Conservation (phyloP, 2,113 vertebrate genomes). For the Caranx melampygus region DNA sequence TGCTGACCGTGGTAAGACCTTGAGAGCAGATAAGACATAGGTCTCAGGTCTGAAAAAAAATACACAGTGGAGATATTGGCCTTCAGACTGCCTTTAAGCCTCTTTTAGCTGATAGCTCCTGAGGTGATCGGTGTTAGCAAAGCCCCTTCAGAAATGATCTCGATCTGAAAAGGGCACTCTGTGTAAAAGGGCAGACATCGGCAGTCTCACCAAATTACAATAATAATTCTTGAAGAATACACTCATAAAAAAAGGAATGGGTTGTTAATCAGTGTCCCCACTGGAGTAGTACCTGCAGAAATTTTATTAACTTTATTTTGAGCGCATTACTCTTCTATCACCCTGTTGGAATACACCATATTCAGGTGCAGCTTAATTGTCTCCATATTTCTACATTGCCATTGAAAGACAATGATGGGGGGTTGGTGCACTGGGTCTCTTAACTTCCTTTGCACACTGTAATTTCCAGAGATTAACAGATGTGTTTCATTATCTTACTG, state of each 20-base stretch:
- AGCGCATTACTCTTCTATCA: slow-evolving; percentile 63
- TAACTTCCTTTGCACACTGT: slow-evolving; percentile 46
- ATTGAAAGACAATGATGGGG: slow-evolving; percentile 66
- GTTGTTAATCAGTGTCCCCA: slow-evolving; percentile 70
- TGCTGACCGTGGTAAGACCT: slow-evolving; percentile 9
- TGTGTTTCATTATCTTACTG: slow-evolving; percentile 55
- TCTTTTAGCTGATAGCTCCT: slow-evolving; percentile 37
- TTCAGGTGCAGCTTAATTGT: slow-evolving; percentile 61
- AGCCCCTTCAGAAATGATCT: slow-evolving; percentile 37
- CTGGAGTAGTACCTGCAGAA: slow-evolving; percentile 65
- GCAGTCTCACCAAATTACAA: slow-evolving; percentile 62
- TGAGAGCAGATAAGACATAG: slow-evolving; percentile 18
- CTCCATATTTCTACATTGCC: slow-evolving; percentile 62
- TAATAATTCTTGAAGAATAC: slow-evolving; percentile 73
- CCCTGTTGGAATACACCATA: slow-evolving; percentile 48
- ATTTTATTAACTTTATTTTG: slow-evolving; percentile 77
- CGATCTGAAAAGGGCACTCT: slow-evolving; percentile 40
- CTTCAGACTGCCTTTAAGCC: slow-evolving; percentile 32
- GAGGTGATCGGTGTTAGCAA: slow-evolving; percentile 28
- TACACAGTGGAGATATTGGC: not conserved
- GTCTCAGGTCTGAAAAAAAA: not conserved
- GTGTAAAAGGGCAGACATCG: slow-evolving; percentile 26
- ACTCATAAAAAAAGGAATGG: slow-evolving; percentile 70
- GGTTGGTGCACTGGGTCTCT: slow-evolving; percentile 53
- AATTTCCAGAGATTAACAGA: slow-evolving; percentile 63